These are phyloP conservation scores for Oryzias dopingdopingensis DNA, from an alignment of 2,797 vertebrate genomes.

Conservation along the genomic window DNA sequence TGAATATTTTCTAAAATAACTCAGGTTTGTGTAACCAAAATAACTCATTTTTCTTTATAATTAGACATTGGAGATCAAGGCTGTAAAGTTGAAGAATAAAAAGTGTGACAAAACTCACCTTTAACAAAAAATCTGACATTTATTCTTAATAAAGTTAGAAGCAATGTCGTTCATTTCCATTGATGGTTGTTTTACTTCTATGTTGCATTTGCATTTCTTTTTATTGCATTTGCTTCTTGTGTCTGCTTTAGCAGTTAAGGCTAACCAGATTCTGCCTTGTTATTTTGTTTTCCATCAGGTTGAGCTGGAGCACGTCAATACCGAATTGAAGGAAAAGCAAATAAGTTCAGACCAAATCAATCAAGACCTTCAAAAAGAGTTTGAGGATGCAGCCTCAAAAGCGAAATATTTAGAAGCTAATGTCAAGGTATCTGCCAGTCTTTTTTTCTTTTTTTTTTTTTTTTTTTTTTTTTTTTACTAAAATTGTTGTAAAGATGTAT, in stretches of 20 bases:
- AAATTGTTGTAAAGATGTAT: too few relatives aligned
- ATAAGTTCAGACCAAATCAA: constrained; percentile 38
- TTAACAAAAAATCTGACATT: constrained; percentile 10
- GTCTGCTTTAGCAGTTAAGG: constrained; percentile 18
- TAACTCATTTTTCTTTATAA: neutral
- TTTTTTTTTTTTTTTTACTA: too few relatives aligned
- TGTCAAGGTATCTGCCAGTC: constrained; percentile 27
- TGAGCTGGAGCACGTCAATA: constrained; percentile 34
- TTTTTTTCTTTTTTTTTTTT: too few relatives aligned
- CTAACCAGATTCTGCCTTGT: constrained; percentile 7
- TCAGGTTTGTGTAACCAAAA: neutral
- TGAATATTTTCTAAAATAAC: neutral
- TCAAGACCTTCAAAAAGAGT: constrained; percentile 58
- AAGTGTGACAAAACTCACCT: constrained; percentile 13
- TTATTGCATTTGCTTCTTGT: neutral
- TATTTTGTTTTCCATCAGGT: constrained; percentile 42
- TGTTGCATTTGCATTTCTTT: neutral
- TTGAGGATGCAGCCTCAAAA: constrained; percentile 41
- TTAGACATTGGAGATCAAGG: too few relatives aligned
- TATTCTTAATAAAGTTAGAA: constrained; percentile 21
- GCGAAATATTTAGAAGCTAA: constrained; percentile 48
- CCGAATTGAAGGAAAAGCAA: constrained; percentile 42
- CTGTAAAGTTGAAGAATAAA: neutral
- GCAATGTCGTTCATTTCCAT: neutral
- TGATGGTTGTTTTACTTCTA: constrained; percentile 2